phyloP scores from a whole-genome alignment of 64 coral and sea anemone species.

The Stylophora pistillata region DNA sequence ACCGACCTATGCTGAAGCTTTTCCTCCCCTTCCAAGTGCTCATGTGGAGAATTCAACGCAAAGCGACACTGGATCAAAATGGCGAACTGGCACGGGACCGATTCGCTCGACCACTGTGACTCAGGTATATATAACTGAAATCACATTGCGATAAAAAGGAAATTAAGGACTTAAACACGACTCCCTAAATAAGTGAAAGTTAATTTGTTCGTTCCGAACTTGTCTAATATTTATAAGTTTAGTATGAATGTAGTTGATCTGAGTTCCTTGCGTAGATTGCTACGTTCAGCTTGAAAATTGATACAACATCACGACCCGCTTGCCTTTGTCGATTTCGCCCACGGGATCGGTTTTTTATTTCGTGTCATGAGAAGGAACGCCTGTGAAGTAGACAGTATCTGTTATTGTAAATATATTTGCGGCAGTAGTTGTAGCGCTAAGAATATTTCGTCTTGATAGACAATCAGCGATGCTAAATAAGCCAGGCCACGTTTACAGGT shows the following conservation, averaged over 20 bases:
- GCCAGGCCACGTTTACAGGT: slow-evolving; percentile 38
- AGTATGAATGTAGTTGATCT: neutral
- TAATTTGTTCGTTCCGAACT: neutral
- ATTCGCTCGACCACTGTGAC: slow-evolving; percentile 75
- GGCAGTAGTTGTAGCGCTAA: neutral
- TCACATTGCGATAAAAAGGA: neutral
- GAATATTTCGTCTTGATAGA: neutral
- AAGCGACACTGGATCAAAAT: slow-evolving; percentile 77
- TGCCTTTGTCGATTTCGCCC: neutral
- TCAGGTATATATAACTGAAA: slow-evolving; percentile 33
- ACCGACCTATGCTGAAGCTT: slow-evolving; percentile 90
- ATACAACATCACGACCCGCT: neutral
- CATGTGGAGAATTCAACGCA: slow-evolving; percentile 44
- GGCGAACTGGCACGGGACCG: slow-evolving; percentile 67
- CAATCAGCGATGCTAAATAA: neutral
- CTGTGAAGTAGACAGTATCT: neutral
- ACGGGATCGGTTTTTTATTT: neutral
- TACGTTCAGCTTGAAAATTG: neutral
- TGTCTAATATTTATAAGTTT: neutral
- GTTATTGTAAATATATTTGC: neutral
- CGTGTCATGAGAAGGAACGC: neutral
- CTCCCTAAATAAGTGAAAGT: neutral
- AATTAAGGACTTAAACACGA: neutral
- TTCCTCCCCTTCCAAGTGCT: slow-evolving; percentile 81
- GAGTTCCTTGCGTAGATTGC: neutral